Evolutionary conservation across 2,888 invertebrate genomes (phyloP).

Genomic region (Rotaria macrura): DNA sequence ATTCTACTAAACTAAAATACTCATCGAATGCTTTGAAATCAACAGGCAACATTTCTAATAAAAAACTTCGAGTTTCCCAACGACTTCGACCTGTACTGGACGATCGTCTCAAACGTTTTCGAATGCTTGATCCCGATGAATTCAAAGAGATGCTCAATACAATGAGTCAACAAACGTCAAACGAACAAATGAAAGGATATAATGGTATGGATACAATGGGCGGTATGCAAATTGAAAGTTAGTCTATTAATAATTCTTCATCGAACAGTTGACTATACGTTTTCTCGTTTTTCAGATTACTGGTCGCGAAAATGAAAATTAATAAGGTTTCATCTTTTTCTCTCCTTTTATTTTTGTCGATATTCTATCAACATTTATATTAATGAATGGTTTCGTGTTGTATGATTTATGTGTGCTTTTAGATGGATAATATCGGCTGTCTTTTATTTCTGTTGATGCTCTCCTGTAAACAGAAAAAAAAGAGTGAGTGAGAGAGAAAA

Average conservation of each 20-base stretch:
- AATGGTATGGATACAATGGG: neutral
- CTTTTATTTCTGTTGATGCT: neutral
- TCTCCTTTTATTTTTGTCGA: neutral
- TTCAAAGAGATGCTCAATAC: neutral
- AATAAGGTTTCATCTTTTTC: neutral
- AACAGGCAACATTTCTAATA: neutral
- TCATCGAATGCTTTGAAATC: neutral
- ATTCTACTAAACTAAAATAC: neutral
- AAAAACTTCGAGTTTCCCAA: neutral
- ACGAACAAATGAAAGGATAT: neutral
- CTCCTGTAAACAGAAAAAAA: too few relatives aligned
- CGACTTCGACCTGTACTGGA: neutral
- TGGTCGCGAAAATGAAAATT: neutral
- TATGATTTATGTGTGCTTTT: neutral
- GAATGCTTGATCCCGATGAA: neutral
- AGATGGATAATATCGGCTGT: too few relatives aligned
- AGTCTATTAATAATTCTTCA: neutral
- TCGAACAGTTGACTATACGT: neutral
- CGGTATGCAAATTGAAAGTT: neutral
- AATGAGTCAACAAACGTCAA: neutral
- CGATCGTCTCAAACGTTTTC: slow-evolving; percentile 4
- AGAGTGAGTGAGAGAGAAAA: neutral
- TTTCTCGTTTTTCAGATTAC: neutral
- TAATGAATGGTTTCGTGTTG: neutral
- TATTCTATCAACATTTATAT: neutral